Conservation (phyloP, 2,888 invertebrate species). For the Ischnura elegans region DNA sequence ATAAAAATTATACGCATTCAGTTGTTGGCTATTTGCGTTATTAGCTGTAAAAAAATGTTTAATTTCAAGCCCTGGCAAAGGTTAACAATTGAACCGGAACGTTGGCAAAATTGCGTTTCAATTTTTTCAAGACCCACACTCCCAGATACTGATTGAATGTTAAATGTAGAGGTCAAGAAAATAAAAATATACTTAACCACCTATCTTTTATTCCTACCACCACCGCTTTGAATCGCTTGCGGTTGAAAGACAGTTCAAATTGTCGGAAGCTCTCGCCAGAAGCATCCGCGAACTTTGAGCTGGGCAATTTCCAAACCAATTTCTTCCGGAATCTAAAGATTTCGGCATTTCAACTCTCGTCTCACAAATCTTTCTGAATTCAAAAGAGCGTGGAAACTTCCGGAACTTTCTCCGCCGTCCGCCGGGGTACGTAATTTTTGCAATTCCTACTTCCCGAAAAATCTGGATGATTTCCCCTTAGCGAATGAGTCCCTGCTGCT, state of each 20-base stretch:
- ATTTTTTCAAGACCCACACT: no score
- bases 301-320: not conserved
- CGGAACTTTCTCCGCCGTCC: not conserved
- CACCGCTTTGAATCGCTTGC: not conserved
- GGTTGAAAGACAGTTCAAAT: not conserved
- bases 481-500: no score
- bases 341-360: not conserved
- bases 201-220: not conserved
- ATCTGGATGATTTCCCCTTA: no score
- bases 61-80: no score
- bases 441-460: not conserved
- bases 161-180: no score
- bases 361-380: not conserved
- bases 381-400: not conserved
- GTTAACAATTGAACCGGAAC: no score
- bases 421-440: not conserved
- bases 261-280: not conserved
- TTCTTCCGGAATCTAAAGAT: not conserved
- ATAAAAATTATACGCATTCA: no score
- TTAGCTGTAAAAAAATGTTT: no score
- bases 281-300: not conserved
- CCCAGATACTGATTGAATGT: no score
- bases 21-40: no score
- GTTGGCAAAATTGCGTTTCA: no score
- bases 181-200: no score